Conservation (phyloP, 2,113 vertebrate species). For the Nymphicus hollandicus region DNA sequence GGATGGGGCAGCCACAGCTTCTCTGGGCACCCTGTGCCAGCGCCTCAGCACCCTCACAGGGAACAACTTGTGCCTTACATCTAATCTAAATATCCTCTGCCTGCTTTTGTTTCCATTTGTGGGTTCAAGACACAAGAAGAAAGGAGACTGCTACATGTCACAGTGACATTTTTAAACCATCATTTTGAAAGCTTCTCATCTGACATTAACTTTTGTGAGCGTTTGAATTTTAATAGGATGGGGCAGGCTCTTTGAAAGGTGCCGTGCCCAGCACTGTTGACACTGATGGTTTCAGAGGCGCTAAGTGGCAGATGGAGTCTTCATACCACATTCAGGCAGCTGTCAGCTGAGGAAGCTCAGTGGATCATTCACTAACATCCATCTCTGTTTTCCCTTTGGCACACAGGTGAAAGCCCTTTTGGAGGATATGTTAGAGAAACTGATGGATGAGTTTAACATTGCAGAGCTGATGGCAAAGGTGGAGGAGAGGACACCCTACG, state of each 20-base stretch:
- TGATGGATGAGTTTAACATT: conserved; percentile 89
- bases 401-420: conserved; percentile 83
- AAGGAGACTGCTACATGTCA: not conserved
- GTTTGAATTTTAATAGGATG: not conserved
- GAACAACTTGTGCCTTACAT: not conserved
- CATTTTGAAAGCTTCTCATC: not conserved
- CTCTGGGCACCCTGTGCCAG: not conserved
- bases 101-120: not conserved
- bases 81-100: not conserved
- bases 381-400: not conserved
- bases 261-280: not conserved
- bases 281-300: not conserved
- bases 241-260: not conserved
- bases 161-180: not conserved
- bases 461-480: conserved; percentile 82
- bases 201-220: not conserved
- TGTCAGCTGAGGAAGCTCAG: not conserved
- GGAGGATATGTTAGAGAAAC: conserved; percentile 88
- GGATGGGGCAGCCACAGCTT: not conserved
- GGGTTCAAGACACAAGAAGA: not conserved
- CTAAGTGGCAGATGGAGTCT: not conserved
- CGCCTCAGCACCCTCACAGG: not conserved
- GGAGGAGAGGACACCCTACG: conserved; percentile 87
- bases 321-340: not conserved
- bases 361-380: not conserved